Conservation (phyloP, 1,140 invertebrate species). For the Palaemon carinicauda region DNA sequence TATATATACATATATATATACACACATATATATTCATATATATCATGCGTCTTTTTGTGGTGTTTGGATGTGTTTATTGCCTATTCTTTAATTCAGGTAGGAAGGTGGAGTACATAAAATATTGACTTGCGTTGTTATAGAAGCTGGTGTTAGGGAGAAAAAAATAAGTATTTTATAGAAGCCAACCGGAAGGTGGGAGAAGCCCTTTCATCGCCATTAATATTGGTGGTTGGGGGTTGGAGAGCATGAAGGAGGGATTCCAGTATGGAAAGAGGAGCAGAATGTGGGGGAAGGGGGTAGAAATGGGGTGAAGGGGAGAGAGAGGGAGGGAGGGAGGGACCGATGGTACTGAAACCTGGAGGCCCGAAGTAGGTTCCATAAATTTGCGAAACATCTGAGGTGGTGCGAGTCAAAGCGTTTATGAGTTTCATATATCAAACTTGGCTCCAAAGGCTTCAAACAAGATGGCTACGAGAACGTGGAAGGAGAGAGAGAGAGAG, state of each 20-base stretch:
- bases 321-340: too few relatives aligned
- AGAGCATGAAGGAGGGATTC: too few relatives aligned
- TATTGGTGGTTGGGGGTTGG: not conserved
- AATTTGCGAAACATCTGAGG: constrained; percentile 52
- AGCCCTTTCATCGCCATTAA: constrained; percentile 46
- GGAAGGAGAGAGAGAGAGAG: constrained; percentile 16
- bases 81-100: not conserved
- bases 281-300: too few relatives aligned
- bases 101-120: too few relatives aligned
- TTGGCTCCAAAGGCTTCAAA: constrained; percentile 45
- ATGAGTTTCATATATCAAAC: constrained; percentile 55
- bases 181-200: not conserved
- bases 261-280: too few relatives aligned
- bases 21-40: not conserved
- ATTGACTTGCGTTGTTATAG: not conserved
- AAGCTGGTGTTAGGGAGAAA: not conserved
- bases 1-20: not conserved
- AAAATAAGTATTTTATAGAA: not conserved
- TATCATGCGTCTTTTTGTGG: not conserved
- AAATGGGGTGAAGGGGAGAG: too few relatives aligned
- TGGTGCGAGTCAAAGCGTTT: constrained; percentile 47
- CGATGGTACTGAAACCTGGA: constrained; percentile 18
- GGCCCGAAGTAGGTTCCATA: constrained; percentile 38
- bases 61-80: not conserved
- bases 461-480: constrained; percentile 44